These are phyloP conservation scores for Athene noctua DNA, from an alignment of 2,113 vertebrate genomes.

Conservation along the genomic window DNA sequence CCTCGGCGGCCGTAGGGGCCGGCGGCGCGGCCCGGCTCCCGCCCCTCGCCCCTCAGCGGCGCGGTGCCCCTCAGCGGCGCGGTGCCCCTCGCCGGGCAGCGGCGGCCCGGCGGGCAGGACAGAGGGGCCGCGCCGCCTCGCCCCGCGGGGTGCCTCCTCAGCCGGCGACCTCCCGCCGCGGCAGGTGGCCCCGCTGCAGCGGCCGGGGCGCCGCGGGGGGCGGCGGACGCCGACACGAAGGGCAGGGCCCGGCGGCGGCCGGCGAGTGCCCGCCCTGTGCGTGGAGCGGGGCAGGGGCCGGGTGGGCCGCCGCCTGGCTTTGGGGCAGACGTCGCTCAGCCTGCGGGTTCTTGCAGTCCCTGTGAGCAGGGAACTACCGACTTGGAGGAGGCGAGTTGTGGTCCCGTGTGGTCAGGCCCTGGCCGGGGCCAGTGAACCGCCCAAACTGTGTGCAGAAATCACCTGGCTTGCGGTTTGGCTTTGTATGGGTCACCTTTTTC, in stretches of 20 bases:
- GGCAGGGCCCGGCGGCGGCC: not conserved
- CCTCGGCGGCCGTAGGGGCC: too few relatives aligned
- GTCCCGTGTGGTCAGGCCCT: rapidly evolving
- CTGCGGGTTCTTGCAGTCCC: not conserved
- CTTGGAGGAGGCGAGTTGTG: not conserved
- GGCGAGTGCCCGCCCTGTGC: not conserved
- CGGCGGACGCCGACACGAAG: not conserved
- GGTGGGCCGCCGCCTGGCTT: too few relatives aligned
- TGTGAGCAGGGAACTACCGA: rapidly evolving
- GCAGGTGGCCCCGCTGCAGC: not conserved
- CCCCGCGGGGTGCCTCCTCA: not conserved
- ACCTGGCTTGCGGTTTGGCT: not conserved
- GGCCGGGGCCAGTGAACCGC: rapidly evolving
- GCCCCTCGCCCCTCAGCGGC: not conserved
- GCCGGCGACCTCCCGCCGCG: not conserved
- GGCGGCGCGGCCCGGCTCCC: not conserved
- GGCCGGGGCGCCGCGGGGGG: not conserved
- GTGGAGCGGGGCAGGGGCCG: not conserved
- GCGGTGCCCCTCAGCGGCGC: not conserved
- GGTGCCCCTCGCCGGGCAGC: not conserved
- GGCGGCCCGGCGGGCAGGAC: too few relatives aligned
- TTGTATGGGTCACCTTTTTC: not conserved
- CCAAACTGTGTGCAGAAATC: rapidly evolving
- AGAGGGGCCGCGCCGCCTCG: too few relatives aligned
- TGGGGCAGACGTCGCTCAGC: not conserved